A percentile compares a stretch with the other conserved stretches of the same genome.
Conservation (phyloP, 2,888 invertebrate species). For the Amblyjoppa proteus region DNA sequence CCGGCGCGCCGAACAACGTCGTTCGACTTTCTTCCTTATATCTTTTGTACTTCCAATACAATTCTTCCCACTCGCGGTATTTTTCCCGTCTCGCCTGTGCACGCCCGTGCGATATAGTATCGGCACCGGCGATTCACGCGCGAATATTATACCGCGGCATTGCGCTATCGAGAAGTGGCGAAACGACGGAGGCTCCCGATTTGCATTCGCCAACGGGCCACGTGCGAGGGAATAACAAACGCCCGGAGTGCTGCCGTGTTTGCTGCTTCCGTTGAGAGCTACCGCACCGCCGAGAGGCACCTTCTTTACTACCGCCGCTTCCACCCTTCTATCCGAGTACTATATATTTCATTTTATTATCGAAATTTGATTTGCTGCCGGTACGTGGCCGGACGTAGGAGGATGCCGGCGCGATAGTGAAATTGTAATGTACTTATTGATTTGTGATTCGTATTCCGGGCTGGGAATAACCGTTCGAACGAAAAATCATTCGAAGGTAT, state of each 20-base stretch:
- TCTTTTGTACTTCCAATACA: constrained; percentile 28
- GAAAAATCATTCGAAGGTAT: neutral
- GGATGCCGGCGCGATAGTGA: neutral
- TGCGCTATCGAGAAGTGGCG: neutral
- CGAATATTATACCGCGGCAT: constrained; percentile 55
- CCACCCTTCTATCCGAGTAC: neutral
- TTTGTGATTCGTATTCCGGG: neutral
- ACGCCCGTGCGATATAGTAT: constrained; percentile 20
- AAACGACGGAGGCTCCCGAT: constrained; percentile 33
- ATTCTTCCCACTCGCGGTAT: constrained; percentile 42
- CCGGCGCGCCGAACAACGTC: constrained; percentile 12
- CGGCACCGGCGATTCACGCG: constrained; percentile 65
- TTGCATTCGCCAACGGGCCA: constrained; percentile 62
- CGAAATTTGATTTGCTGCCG: neutral
- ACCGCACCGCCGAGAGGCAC: neutral
- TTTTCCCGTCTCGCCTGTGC: neutral
- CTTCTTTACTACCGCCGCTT: constrained; percentile 34
- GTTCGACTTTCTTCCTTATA: constrained; percentile 15
- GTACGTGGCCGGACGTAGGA: neutral
- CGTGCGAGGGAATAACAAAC: constrained; percentile 62
- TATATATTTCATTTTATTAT: constrained; percentile 23
- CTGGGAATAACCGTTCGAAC: neutral
- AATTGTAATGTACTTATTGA: constrained; percentile 6
- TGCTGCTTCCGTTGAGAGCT: constrained; percentile 22
- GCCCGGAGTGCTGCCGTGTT: constrained; percentile 38